These are phyloP conservation scores for Vicugna pacos DNA, from an alignment of 2,113 vertebrate species.

Conservation along the genomic window DNA sequence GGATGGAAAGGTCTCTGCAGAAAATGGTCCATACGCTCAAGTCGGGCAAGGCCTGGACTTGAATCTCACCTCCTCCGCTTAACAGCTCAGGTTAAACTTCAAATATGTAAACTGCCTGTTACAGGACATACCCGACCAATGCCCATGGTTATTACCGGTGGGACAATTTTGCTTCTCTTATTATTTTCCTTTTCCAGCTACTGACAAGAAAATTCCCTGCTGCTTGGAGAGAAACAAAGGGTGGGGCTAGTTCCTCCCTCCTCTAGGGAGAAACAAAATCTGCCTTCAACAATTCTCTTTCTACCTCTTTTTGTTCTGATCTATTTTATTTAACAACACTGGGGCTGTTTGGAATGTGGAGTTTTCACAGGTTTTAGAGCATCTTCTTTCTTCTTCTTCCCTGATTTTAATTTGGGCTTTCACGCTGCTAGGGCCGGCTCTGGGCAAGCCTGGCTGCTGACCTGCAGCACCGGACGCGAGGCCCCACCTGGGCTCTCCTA, in stretches of 20 bases:
- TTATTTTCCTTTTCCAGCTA: neutral
- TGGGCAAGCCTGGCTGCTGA: no score
- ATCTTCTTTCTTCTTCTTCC: neutral
- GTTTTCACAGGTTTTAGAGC: neutral
- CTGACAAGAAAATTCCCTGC: neutral
- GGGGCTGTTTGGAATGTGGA: neutral
- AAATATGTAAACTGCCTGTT: neutral
- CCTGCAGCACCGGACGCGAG: fast-evolving
- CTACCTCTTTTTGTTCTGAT: neutral
- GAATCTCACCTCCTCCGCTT: neutral
- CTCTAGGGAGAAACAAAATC: neutral
- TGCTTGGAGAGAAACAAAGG: neutral
- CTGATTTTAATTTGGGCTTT: neutral
- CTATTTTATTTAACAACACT: neutral
- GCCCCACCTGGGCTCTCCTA: fast-evolving
- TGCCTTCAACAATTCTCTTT: neutral
- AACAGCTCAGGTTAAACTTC: no score
- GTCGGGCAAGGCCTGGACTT: neutral
- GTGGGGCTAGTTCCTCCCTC: neutral
- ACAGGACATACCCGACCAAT: neutral
- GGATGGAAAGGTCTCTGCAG: neutral
- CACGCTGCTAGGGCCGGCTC: fast-evolving
- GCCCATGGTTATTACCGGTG: neutral
- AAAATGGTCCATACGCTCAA: fast-evolving
- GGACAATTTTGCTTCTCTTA: neutral